Evolutionary conservation across 2,888 invertebrate genomes (phyloP), one percentile per base, ranked within the genome.

Genomic region (Tryphoninae sp.): DNA sequence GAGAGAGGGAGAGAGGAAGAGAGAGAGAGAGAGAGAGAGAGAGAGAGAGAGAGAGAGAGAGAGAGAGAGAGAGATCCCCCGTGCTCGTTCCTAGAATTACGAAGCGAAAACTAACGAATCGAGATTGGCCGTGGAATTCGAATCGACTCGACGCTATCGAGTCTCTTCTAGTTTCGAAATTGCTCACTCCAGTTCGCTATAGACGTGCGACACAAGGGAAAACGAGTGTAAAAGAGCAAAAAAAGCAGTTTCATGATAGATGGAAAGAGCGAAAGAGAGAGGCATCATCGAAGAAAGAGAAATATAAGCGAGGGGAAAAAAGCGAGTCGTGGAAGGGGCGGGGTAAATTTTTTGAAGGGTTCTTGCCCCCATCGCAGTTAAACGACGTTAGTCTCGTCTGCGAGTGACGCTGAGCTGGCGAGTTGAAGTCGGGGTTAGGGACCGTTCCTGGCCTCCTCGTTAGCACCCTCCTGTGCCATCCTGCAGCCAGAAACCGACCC

Each of bases 381-480:
- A 89, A 88, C 86, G 86, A 89, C 85, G 87, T 89, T 87, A 87
- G 84, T 86, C 84, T 84, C 81, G 83, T 85, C 85, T 86, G 87
- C 84, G 87, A 88, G 86, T 88, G 88, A 90, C 87, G 88, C 87
- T 88, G 89, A 89, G 87, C 83, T 88, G 85, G 87, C 86, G 87
- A 85, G 85, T 86, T 86, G 84, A 82, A 85, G 83, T 79, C 76
- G 33, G 82, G 67, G 69, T 58, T 73, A 78, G 84, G 79, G 80
- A 83, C 78, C 83, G 86, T 87, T 86, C 85, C 86, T 85, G 84
- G 86, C 82, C 85, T 82, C 85, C 89, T 89, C 88, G 90, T 89
- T 89, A 89, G 89, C 86, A 86, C 85, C 83, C 84, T 85, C 79
- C 83, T 84, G 80, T 78, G 81, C 82, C 85, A 80, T 68, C 51